Evolutionary conservation across 1,140 invertebrate species (phyloP), one percentile per base, ranked within the genome.

Genomic region (Eumaeus atala): DNA sequence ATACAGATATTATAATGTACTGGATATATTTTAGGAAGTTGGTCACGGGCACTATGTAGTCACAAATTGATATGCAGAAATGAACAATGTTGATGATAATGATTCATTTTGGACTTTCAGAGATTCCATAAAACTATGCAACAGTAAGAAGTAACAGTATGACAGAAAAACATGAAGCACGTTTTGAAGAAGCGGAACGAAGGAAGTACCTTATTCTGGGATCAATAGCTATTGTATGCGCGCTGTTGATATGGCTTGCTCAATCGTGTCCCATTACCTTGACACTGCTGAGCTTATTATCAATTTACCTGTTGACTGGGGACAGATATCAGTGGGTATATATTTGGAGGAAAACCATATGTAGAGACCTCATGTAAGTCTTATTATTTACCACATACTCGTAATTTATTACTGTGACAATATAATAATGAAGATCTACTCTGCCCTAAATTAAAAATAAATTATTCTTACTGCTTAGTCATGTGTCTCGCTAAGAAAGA

Each of bases 241-340:
- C 60, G 0, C 14, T 59, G 0, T 35, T 84, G n/a, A 67, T 60
- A 62, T 84, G 69, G 69, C 48, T 81, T 1, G 59, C 67, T 7
- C 62, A 67, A 9, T 58, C 65, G 2, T 74, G 59, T 3, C 59
- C 66, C 0, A 36, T 70, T 0, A 8, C 75, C 1, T 21, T 81
- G 49, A 59, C 63, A 11, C 18, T 64, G 7, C 54, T 81, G 0
- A 70, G 64, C 0, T 49, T 75, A 16, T 6, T 74, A 1, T 64
- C 70, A 0, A 49, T 73, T 0, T 84, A 77, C 54, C 63, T 86
- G 33, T 56, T 84, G 62, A 82, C 75, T 1, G 83, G 83, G 9
- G 67, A 86, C 56, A 63, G 80, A 57, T 84, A 86, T 44, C 80
- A 86, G 51, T 86, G 83, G 83, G 55, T 84, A 2, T 86, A 81